phyloP scores from a whole-genome alignment of 2,113 vertebrate genomes.

The Passer domesticus region DNA sequence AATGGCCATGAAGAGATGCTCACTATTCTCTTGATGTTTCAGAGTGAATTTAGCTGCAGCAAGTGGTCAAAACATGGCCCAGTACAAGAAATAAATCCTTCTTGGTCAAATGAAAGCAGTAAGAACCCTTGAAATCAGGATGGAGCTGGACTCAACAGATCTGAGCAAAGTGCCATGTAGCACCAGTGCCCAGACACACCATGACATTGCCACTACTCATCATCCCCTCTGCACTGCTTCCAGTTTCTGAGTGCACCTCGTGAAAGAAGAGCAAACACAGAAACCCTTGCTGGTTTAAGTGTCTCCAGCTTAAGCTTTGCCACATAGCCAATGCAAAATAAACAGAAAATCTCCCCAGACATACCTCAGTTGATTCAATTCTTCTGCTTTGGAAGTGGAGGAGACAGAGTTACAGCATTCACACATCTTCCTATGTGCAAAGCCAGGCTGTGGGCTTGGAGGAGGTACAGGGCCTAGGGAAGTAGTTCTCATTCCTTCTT shows the following conservation, averaged over 20 bases:
- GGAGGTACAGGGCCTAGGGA: background rate
- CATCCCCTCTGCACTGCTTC: fast-evolving
- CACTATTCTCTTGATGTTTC: background rate
- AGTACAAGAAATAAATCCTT: background rate
- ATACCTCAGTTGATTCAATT: background rate
- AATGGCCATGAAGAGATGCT: background rate
- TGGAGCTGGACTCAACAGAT: background rate
- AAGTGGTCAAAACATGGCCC: background rate
- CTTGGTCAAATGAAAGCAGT: background rate
- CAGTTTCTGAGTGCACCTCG: background rate
- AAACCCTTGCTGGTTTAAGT: background rate
- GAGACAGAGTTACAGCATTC: background rate
- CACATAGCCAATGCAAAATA: background rate
- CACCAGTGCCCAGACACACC: background rate
- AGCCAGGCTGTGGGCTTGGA: background rate
- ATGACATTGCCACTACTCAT: fast-evolving
- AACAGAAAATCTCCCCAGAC: background rate
- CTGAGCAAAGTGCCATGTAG: background rate
- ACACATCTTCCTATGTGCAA: background rate
- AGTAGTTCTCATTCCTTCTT: background rate
- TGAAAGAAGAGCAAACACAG: background rate
- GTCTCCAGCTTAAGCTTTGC: background rate
- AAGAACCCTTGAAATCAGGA: background rate
- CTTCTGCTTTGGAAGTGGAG: background rate
- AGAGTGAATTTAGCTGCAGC: background rate